These are phyloP conservation scores for Gnathonemus longibarbis DNA, from an alignment of 2,113 vertebrate genomes.

Conservation along the genomic window DNA sequence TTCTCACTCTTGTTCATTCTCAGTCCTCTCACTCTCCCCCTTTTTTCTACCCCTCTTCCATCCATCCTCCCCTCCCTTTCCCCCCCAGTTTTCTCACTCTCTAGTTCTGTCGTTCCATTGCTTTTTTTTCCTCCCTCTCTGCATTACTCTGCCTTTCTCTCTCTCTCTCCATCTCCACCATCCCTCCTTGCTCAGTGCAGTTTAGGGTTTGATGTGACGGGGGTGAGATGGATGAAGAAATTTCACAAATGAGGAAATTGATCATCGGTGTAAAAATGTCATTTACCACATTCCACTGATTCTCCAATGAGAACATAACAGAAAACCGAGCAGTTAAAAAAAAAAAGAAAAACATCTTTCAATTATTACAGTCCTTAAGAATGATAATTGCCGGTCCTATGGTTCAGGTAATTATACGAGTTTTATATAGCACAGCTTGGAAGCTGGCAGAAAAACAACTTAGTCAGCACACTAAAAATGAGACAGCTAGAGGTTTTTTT, in stretches of 20 bases:
- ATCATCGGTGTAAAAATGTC: conserved; percentile 5
- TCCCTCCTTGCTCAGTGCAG: conserved; percentile 32
- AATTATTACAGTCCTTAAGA: neutral
- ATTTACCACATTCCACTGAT: neutral
- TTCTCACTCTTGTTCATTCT: neutral
- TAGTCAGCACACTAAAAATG: neutral
- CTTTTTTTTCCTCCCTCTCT: neutral
- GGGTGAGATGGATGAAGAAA: neutral
- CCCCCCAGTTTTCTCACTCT: conserved; percentile 35
- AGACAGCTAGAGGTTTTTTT: neutral
- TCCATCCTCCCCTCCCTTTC: neutral
- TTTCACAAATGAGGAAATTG: neutral
- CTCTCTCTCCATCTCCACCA: neutral
- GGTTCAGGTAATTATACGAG: conserved; percentile 2
- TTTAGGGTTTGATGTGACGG: neutral
- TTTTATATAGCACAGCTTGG: neutral
- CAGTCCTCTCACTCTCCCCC: neutral
- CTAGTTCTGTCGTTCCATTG: conserved; percentile 23
- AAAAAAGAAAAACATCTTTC: neutral
- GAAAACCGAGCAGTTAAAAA: neutral
- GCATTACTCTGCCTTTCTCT: neutral
- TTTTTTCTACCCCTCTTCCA: neutral
- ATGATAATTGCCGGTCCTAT: neutral
- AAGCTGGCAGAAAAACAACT: neutral
- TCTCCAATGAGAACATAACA: neutral